Evolutionary conservation across 2,888 invertebrate genomes (phyloP).

Genomic region (Globia sparganii): DNA sequence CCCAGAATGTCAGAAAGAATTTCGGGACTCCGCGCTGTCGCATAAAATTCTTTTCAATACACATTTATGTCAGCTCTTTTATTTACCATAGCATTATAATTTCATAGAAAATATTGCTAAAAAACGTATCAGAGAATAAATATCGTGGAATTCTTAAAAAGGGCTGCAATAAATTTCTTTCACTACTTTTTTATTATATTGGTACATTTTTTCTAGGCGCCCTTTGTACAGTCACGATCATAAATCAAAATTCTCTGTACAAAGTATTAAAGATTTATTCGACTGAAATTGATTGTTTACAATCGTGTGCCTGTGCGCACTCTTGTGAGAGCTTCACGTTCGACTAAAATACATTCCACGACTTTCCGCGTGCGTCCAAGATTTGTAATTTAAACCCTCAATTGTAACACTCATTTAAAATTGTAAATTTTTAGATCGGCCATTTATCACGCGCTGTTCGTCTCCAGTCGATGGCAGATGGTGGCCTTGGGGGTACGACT

Average conservation of each 20-base stretch:
- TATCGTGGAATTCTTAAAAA: slow-evolving; percentile 28
- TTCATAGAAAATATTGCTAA: slow-evolving; percentile 37
- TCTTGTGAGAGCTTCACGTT: slow-evolving; percentile 54
- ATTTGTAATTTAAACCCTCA: slow-evolving; percentile 82
- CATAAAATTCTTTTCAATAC: slow-evolving; percentile 50
- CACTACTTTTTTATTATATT: slow-evolving; percentile 38
- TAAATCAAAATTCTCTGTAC: slow-evolving; percentile 67
- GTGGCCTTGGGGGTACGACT: slow-evolving; percentile 63
- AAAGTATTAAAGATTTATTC: slow-evolving; percentile 77
- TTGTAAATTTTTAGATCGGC: slow-evolving; percentile 78
- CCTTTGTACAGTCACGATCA: slow-evolving; percentile 63
- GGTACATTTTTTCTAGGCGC: slow-evolving; percentile 44
- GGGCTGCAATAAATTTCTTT: slow-evolving; percentile 41
- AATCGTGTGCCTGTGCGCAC: slow-evolving; percentile 66
- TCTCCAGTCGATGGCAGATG: slow-evolving; percentile 62
- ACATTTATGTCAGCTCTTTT: slow-evolving; percentile 28
- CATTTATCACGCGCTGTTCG: slow-evolving; percentile 76
- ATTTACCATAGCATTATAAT: slow-evolving; percentile 28
- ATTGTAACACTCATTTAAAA: slow-evolving; percentile 81
- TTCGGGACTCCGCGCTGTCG: slow-evolving; percentile 15
- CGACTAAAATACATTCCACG: slow-evolving; percentile 78
- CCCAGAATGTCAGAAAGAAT: slow-evolving; percentile 8
- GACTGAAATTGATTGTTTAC: slow-evolving; percentile 74
- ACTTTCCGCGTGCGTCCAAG: slow-evolving; percentile 69
- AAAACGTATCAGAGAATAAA: slow-evolving; percentile 38